phyloP scores from a whole-genome alignment of 92 coral and sea anemone genomes.

The Desmophyllum pertusum region DNA sequence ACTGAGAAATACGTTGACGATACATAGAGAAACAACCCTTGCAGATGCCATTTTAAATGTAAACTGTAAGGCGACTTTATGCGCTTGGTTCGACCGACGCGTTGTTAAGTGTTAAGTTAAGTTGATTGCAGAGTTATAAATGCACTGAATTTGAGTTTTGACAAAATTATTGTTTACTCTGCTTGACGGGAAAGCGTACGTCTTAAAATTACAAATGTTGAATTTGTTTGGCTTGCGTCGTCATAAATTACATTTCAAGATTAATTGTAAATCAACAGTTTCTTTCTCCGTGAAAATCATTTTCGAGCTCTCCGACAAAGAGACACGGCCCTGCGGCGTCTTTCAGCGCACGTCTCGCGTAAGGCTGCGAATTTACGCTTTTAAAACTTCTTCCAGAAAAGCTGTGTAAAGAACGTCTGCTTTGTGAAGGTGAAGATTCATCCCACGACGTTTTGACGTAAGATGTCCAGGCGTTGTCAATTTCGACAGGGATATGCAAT shows the following conservation, averaged over 20 bases:
- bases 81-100: background rate
- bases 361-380: background rate
- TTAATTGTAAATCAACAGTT: background rate
- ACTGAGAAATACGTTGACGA: conserved; percentile 44
- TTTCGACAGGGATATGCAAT: background rate
- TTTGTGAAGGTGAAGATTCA: background rate
- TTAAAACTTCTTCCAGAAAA: background rate
- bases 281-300: background rate
- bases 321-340: background rate
- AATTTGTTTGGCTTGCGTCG: conserved; percentile 29
- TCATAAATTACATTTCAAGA: background rate
- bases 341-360: background rate
- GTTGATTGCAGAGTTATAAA: background rate
- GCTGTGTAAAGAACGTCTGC: background rate
- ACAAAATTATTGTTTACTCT: conserved; percentile 6
- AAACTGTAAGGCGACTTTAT: background rate
- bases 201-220: conserved; percentile 11
- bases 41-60: conserved; percentile 20
- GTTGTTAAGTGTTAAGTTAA: background rate
- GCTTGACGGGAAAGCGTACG: conserved; percentile 4
- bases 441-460: background rate
- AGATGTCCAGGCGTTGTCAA: background rate
- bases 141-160: conserved; percentile 13
- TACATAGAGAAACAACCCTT: conserved; percentile 32
- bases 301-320: too few relatives aligned